Conservation (phyloP, 2,113 vertebrate species). For the Elaphurus davidianus region DNA sequence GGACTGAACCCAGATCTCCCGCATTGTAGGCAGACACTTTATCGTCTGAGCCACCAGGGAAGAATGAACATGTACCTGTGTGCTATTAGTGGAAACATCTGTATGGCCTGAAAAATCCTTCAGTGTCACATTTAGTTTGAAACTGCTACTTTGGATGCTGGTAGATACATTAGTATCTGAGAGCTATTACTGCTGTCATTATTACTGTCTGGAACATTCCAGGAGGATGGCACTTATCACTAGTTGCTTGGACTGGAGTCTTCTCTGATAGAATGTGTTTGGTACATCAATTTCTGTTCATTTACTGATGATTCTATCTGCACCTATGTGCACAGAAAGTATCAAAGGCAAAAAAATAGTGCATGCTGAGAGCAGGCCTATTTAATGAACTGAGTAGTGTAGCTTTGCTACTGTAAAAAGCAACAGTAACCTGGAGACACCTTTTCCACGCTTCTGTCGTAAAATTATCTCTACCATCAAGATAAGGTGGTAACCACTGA, state of each 20-base stretch:
- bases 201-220: not conserved
- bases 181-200: not conserved
- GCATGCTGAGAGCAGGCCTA: not conserved
- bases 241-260: not conserved
- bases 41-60: not conserved
- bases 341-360: not conserved
- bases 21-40: not conserved
- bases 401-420: not conserved
- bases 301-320: not conserved
- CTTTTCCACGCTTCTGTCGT: not conserved
- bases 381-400: not conserved
- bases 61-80: not conserved
- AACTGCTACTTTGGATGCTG: slow-evolving; percentile 8
- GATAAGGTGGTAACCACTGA: not conserved
- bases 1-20: not conserved
- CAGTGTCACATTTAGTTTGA: not conserved
- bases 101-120: not conserved
- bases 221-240: not conserved
- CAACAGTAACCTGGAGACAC: not conserved
- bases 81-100: not conserved
- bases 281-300: not conserved
- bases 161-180: not conserved
- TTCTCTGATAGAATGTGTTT: not conserved
- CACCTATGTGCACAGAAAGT: not conserved
- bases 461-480: not conserved